These are phyloP conservation scores for Neoniphon sammara DNA, from an alignment of 2,797 vertebrate genomes.

Conservation along the genomic window DNA sequence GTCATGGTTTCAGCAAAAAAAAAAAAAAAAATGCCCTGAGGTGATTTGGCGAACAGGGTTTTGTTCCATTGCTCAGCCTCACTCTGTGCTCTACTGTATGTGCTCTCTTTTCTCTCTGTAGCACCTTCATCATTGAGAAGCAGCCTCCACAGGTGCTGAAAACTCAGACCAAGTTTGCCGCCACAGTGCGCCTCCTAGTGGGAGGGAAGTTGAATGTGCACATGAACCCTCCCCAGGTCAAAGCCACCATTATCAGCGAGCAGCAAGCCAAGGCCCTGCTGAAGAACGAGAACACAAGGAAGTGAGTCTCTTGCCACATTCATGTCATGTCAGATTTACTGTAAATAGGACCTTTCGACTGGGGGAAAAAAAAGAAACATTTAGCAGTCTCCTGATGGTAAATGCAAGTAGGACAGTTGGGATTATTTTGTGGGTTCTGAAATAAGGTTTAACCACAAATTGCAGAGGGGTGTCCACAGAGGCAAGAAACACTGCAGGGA, in stretches of 20 bases:
- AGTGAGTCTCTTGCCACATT: too few species aligned
- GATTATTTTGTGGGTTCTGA: too few species aligned
- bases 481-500: too few species aligned
- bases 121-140: conserved; percentile 97
- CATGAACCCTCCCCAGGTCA: conserved; percentile 98
- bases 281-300: conserved; percentile 91
- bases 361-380: too few species aligned
- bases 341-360: too few species aligned
- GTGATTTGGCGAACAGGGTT: not conserved
- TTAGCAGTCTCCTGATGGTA: too few species aligned
- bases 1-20: too few species aligned
- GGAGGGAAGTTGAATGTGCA: conserved; percentile 97
- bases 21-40: too few species aligned
- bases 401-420: too few species aligned
- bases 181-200: conserved; percentile 93
- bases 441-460: too few species aligned
- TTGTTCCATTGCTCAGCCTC: not conserved
- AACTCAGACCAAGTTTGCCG: conserved; percentile 96
- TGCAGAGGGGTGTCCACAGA: too few species aligned
- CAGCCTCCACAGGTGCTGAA: conserved; percentile 95
- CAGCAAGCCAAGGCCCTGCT: conserved; percentile 95
- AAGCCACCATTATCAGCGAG: conserved; percentile 95
- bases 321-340: too few species aligned
- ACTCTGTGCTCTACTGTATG: not conserved
- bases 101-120: conserved; percentile 56